Conservation (phyloP, 2,888 invertebrate genomes). For the Lucinisca nassula region DNA sequence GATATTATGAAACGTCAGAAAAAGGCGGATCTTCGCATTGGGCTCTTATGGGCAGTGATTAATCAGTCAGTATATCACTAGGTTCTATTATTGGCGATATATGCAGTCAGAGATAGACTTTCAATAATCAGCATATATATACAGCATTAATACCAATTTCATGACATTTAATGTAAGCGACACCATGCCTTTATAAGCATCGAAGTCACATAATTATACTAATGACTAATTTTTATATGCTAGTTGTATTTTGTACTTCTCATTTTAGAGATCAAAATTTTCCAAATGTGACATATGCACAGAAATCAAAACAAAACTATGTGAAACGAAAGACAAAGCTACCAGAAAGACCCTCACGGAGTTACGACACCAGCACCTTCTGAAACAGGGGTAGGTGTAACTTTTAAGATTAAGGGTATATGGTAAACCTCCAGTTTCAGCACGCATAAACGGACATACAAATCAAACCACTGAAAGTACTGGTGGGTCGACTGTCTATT, state of each 20-base stretch:
- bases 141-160: neutral
- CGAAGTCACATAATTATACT: neutral
- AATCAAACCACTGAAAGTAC: no score
- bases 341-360: neutral
- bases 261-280: conserved; percentile 8
- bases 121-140: neutral
- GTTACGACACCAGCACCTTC: neutral
- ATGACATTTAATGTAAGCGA: neutral
- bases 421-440: no score
- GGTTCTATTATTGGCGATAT: no score
- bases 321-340: neutral
- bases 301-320: conserved; percentile 5
- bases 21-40: neutral
- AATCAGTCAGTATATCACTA: no score
- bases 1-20: no score
- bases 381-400: neutral
- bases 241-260: neutral
- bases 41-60: neutral
- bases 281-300: conserved; percentile 19
- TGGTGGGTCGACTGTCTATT: no score
- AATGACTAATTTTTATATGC: neutral
- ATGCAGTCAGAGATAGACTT: neutral
- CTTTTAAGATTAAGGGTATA: no score
- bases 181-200: neutral
- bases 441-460: no score